phyloP scores from a whole-genome alignment of 2,113 vertebrate species.

The Python bivittatus region DNA sequence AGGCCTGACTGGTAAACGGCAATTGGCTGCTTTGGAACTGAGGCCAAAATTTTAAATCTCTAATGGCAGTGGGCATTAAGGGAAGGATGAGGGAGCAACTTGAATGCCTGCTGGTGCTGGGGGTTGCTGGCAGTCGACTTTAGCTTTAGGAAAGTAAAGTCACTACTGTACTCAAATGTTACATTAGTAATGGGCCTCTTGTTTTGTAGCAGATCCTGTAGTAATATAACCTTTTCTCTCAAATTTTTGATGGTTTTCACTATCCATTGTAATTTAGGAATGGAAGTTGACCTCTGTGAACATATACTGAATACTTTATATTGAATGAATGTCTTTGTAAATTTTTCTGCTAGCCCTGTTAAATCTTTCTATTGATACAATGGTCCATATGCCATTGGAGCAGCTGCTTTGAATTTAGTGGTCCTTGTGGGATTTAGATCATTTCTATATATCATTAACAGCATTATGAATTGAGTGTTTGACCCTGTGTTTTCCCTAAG shows the following conservation, averaged over 20 bases:
- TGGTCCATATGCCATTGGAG: neutral
- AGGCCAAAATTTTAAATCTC: no score
- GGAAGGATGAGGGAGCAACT: no score
- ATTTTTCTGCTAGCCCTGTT: neutral
- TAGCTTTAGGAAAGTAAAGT: neutral
- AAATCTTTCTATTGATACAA: neutral
- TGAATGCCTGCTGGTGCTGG: no score
- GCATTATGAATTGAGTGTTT: neutral
- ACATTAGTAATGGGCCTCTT: neutral
- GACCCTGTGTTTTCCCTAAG: neutral
- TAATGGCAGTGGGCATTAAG: no score
- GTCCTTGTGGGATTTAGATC: neutral
- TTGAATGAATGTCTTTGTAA: neutral
- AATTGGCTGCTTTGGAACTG: no score
- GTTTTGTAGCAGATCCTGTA: neutral
- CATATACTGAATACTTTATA: neutral
- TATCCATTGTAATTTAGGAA: neutral
- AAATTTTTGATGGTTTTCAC: neutral
- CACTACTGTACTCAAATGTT: neutral
- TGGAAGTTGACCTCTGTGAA: neutral
- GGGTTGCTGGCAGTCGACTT: no score
- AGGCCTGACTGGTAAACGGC: no score
- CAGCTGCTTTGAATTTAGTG: conserved; percentile 8
- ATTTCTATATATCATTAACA: neutral
- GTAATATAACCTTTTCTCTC: neutral